phyloP scores from a whole-genome alignment of 2,113 vertebrate genomes.

The Perca fluviatilis region DNA sequence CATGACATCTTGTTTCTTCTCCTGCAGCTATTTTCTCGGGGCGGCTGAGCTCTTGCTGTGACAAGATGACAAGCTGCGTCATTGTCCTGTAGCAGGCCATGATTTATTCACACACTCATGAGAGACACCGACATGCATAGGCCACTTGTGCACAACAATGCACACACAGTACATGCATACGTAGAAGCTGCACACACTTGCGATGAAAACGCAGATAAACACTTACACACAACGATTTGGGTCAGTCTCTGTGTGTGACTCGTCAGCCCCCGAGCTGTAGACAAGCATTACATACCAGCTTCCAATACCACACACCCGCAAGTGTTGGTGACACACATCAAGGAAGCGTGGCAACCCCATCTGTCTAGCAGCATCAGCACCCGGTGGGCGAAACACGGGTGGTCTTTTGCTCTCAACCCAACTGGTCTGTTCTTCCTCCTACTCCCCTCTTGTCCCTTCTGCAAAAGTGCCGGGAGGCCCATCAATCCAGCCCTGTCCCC shows the following conservation, averaged over 20 bases:
- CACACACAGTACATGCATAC: conserved; percentile 11
- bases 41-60: conserved; percentile 54
- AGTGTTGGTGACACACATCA: conserved; percentile 62
- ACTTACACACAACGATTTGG: neutral
- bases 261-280: conserved; percentile 39
- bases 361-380: conserved; percentile 60
- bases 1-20: conserved; percentile 68
- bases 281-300: conserved; percentile 53
- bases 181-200: neutral
- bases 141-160: conserved; percentile 29
- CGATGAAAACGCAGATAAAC: neutral
- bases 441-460: neutral
- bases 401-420: conserved; percentile 33
- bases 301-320: conserved; percentile 38
- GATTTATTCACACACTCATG: conserved; percentile 37
- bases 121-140: conserved; percentile 25
- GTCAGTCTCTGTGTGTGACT: conserved; percentile 28
- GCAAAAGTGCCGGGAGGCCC: conserved; percentile 3
- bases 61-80: conserved; percentile 72
- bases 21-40: conserved; percentile 59
- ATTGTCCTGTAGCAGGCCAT: conserved; percentile 51
- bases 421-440: neutral
- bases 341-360: conserved; percentile 38
- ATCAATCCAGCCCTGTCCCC: conserved; percentile 19
- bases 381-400: conserved; percentile 21